A percentile compares a stretch with the other conserved stretches of the same genome.
Evolutionary conservation across 1,140 invertebrate species (phyloP).

Genomic region (Pygmarrhopalites habei): DNA sequence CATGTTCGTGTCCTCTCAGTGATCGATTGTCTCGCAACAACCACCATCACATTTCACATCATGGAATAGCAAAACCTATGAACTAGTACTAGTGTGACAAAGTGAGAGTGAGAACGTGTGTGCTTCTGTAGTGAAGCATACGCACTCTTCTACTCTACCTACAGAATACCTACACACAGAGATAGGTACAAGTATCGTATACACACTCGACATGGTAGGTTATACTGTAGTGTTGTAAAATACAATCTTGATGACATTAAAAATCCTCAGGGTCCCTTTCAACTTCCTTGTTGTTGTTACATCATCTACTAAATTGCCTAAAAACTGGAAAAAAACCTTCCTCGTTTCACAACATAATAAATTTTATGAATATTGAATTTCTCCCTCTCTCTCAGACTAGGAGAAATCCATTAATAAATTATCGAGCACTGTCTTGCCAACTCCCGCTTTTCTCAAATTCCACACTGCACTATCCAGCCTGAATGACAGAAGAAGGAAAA

Average conservation of each 20-base stretch:
- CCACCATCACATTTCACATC: not conserved
- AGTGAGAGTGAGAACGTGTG: not conserved
- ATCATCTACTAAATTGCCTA: no score
- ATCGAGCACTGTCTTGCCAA: no score
- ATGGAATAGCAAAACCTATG: not conserved
- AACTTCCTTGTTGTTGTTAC: no score
- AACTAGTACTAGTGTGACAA: not conserved
- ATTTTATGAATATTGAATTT: no score
- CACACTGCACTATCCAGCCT: no score
- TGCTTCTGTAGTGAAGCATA: not conserved
- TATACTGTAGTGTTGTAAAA: not conserved
- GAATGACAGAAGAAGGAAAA: no score
- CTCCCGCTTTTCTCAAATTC: not conserved
- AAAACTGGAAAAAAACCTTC: no score
- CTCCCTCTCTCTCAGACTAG: no score
- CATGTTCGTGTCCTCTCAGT: slow-evolving; percentile 13
- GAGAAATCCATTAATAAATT: no score
- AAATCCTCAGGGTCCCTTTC: no score
- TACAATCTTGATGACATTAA: no score
- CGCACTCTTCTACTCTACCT: not conserved
- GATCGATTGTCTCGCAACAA: slow-evolving; percentile 19
- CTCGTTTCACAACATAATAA: no score
- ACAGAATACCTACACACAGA: not conserved
- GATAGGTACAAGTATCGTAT: not conserved
- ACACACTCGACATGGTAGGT: not conserved